Evolutionary conservation across 2,888 invertebrate genomes (phyloP).

Genomic region (Drosophila cracens): DNA sequence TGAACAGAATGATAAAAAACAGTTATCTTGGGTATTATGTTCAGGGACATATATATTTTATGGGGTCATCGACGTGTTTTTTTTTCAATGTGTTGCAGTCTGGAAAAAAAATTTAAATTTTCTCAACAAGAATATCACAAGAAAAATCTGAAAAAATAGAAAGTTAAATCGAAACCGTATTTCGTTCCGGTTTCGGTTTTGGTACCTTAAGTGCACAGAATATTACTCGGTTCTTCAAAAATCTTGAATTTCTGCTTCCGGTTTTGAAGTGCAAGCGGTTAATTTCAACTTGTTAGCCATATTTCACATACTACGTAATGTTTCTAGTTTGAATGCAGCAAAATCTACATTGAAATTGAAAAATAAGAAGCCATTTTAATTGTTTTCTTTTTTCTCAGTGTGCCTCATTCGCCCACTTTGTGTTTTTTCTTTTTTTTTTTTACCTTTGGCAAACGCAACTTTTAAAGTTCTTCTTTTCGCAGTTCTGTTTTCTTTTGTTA

Average conservation of each 20-base stretch:
- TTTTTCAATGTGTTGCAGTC: no score
- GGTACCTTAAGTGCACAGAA: no score
- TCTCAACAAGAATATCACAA: no score
- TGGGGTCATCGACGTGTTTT: no score
- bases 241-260: not conserved
- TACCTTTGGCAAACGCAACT: constrained; percentile 24
- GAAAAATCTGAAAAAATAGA: no score
- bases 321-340: not conserved
- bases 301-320: not conserved
- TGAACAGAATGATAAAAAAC: not conserved
- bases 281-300: not conserved
- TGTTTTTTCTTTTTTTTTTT: constrained; percentile 8
- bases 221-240: not conserved
- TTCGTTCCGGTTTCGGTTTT: no score
- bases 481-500: not conserved
- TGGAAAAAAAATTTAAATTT: no score
- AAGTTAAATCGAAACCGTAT: no score
- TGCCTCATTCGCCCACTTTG: not conserved
- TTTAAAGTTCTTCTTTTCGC: constrained; percentile 33
- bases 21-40: not conserved
- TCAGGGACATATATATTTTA: no score
- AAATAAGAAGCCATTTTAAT: not conserved
- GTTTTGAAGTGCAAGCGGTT: not conserved
- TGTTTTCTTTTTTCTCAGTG: not conserved
- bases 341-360: not conserved